These are phyloP conservation scores for Diacarnus erythraeanus DNA, from an alignment of 37 sponge, comb jelly and placozoan genomes.

Conservation along the genomic window DNA sequence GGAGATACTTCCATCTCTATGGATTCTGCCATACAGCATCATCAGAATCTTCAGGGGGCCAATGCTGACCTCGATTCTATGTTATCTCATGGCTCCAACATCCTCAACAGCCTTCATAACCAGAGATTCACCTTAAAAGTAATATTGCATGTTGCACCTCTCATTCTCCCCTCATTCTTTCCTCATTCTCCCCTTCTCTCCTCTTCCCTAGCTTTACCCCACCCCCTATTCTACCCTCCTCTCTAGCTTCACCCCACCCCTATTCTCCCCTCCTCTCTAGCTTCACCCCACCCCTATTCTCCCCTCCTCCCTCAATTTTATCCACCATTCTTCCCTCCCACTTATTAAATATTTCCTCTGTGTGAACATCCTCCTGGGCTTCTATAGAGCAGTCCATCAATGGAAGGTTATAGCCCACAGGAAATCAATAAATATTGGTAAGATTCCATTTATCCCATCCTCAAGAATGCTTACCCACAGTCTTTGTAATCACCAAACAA, in stretches of 20 bases:
- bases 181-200: not conserved
- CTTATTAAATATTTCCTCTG: too few relatives aligned
- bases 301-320: slow-evolving; percentile 8
- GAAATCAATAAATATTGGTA: too few relatives aligned
- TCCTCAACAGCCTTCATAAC: slow-evolving; percentile 21
- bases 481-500: too few relatives aligned
- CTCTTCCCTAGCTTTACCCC: slow-evolving; percentile 9
- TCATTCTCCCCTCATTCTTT: slow-evolving; percentile 10
- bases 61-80: slow-evolving; percentile 46
- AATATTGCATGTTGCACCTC: not conserved
- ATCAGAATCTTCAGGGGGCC: slow-evolving; percentile 26
- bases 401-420: too few relatives aligned
- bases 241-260: slow-evolving; percentile 1
- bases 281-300: not conserved
- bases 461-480: too few relatives aligned
- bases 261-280: slow-evolving; percentile 1
- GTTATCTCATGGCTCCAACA: slow-evolving; percentile 17
- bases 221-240: not conserved
- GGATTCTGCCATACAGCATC: slow-evolving; percentile 34
- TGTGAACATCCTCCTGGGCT: too few relatives aligned
- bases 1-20: slow-evolving; percentile 56
- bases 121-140: not conserved
- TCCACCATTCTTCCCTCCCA: too few relatives aligned
- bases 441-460: too few relatives aligned
- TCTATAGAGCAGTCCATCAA: too few relatives aligned